Evolutionary conservation across 92 coral and sea anemone species (phyloP).

Genomic region (Umimayanthus kanabou): DNA sequence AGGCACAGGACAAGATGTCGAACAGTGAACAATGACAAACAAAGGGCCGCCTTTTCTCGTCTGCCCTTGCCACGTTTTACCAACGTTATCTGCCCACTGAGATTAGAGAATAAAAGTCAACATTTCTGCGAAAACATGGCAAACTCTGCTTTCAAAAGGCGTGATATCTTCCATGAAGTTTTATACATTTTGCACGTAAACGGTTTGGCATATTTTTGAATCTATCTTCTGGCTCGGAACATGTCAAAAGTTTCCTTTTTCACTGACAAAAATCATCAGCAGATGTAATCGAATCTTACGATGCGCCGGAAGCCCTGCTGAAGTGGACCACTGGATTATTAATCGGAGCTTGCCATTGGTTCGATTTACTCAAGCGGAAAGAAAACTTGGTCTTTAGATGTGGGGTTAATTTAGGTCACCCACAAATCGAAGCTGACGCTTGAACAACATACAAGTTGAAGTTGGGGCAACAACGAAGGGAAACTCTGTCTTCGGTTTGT

Average conservation of each 20-base stretch:
- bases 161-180: neutral
- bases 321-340: neutral
- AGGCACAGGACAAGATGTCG: slow-evolving; percentile 21
- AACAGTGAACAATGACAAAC: slow-evolving; percentile 8
- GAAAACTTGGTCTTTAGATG: neutral
- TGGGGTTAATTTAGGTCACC: slow-evolving; percentile 23
- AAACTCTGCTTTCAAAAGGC: slow-evolving; percentile 31
- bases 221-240: neutral
- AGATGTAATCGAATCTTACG: slow-evolving; percentile 13
- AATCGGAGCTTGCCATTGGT: neutral
- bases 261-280: slow-evolving; percentile 25
- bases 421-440: neutral
- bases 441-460: neutral
- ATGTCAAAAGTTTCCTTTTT: slow-evolving; percentile 7
- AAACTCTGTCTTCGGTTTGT: neutral
- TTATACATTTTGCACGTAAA: neutral
- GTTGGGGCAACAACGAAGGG: neutral
- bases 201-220: neutral
- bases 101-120: neutral
- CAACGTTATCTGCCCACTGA: neutral
- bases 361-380: slow-evolving; percentile 13
- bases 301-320: neutral
- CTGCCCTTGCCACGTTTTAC: neutral
- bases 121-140: neutral
- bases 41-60: neutral